Percentiles rank a stretch among this genome's conserved stretches.
Conservation (phyloP, 2,797 vertebrate genomes). For the Gallirallus australis region DNA sequence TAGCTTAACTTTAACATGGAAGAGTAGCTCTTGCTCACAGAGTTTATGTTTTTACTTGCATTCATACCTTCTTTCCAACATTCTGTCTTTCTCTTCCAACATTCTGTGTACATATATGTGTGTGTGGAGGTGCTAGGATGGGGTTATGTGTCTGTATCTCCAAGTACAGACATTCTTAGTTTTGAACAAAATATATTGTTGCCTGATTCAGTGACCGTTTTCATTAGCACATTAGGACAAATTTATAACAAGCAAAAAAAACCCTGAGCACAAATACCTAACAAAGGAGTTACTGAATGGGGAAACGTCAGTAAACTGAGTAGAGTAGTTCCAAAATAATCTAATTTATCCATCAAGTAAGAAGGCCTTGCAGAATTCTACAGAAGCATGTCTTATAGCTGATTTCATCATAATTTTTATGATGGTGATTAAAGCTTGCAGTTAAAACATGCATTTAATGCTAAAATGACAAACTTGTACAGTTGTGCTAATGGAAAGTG, state of each 20-base stretch:
- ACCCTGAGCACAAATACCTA: background rate
- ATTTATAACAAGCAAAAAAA: background rate
- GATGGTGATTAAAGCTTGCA: background rate
- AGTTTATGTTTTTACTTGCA: background rate
- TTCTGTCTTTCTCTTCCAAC: background rate
- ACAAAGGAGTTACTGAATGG: background rate
- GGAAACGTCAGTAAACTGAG: background rate
- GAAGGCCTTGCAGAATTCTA: background rate
- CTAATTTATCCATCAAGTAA: background rate
- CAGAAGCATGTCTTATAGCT: background rate
- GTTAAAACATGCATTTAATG: background rate
- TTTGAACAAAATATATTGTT: background rate
- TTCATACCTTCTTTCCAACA: background rate
- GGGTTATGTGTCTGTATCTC: background rate
- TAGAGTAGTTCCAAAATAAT: background rate
- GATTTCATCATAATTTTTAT: background rate
- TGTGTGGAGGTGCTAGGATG: background rate
- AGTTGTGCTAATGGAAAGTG: accelerated
- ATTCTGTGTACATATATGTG: background rate
- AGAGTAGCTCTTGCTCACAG: background rate
- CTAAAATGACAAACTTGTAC: background rate
- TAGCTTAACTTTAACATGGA: background rate
- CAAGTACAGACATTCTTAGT: background rate
- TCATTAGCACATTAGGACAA: background rate
- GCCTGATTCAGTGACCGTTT: background rate